phyloP scores from a whole-genome alignment of 2,888 invertebrate genomes.

The Coremacera marginata region DNA sequence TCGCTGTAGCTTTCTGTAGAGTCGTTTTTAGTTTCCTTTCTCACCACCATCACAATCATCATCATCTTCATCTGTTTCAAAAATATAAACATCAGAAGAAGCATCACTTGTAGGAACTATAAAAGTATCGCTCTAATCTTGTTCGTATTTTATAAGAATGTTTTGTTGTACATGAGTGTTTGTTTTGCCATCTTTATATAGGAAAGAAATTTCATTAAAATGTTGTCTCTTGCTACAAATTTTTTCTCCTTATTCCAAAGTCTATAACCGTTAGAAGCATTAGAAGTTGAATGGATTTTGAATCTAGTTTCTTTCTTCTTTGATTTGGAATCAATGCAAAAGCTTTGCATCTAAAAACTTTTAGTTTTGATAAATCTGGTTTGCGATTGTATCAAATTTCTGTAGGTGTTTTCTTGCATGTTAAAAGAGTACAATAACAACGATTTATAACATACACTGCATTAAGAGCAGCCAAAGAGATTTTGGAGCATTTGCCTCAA shows the following conservation, averaged over 20 bases:
- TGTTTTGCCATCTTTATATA: neutral
- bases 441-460: neutral
- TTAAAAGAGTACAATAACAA: neutral
- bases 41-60: neutral
- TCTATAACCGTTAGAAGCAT: neutral
- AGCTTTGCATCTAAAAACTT: too few relatives aligned
- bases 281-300: neutral
- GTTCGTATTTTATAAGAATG: neutral
- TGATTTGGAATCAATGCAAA: neutral
- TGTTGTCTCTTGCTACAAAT: neutral
- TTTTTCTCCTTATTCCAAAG: neutral
- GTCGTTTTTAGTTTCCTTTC: too few relatives aligned
- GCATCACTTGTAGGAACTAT: neutral
- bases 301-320: neutral
- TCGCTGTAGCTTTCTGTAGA: neutral
- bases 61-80: neutral
- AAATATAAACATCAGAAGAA: neutral
- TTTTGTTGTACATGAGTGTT: neutral
- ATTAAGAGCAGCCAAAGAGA: neutral
- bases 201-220: neutral
- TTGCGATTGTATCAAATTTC: neutral
- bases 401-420: neutral
- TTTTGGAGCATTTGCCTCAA: too few relatives aligned
- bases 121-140: neutral
- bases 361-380: neutral